A percentile compares a stretch with the other conserved stretches of the same genome.
Conservation (phyloP, 1,140 invertebrate species). For the Drosophila hydei region DNA sequence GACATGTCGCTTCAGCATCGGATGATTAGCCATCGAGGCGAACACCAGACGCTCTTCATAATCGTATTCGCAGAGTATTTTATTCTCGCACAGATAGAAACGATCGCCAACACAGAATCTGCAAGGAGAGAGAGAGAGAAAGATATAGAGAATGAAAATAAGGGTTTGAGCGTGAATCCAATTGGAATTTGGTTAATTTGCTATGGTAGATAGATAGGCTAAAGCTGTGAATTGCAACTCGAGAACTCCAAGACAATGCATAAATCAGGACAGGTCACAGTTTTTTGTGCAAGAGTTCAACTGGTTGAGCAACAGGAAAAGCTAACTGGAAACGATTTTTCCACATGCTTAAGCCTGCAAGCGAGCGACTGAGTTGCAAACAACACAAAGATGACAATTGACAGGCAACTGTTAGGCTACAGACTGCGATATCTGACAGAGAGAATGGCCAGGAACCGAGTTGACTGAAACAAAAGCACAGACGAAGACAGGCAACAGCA, state of each 20-base stretch:
- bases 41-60: conserved; percentile 97
- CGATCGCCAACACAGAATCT: conserved; percentile 99
- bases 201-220: too few relatives aligned
- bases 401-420: conserved; percentile 50
- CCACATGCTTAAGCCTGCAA: conserved; percentile 65
- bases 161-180: not conserved
- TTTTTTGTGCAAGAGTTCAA: not conserved
- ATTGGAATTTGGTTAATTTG: too few relatives aligned
- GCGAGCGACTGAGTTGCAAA: not conserved
- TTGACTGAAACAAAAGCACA: conserved; percentile 47
- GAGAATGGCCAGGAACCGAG: conserved; percentile 13
- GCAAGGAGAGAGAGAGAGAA: conserved; percentile 60
- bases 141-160: not conserved
- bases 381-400: conserved; percentile 67
- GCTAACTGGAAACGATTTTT: conserved; percentile 82
- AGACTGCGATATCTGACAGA: conserved; percentile 6
- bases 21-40: conserved; percentile 95
- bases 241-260: too few relatives aligned
- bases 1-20: conserved; percentile 94
- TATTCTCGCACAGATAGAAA: conserved; percentile 98
- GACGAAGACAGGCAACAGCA: conserved; percentile 8
- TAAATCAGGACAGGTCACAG: too few relatives aligned
- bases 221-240: too few relatives aligned
- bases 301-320: conserved; percentile 49
- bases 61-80: conserved; percentile 98